Percentiles rank a stretch among this genome's conserved stretches.
Conservation (phyloP, 2,797 vertebrate species). For the Propithecus perrieri region DNA sequence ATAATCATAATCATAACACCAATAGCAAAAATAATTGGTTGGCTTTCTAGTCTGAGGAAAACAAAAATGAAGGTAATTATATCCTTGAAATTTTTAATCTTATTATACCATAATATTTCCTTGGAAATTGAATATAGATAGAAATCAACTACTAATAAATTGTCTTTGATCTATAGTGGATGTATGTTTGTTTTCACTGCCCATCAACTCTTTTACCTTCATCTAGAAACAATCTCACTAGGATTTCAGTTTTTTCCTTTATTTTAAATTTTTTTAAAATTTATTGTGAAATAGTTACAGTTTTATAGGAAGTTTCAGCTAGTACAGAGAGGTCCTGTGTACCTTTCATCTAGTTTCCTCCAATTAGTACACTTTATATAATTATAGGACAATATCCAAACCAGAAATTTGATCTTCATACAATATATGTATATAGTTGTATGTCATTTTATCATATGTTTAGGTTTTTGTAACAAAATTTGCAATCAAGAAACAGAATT, state of each 20-base stretch:
- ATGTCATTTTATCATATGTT: background rate
- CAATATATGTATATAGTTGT: background rate
- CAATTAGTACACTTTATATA: background rate
- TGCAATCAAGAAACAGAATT: background rate
- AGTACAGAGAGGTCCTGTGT: background rate
- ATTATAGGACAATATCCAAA: background rate
- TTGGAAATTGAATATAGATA: background rate
- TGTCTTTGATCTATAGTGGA: background rate
- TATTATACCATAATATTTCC: background rate
- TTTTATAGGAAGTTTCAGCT: background rate
- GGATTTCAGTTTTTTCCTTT: background rate
- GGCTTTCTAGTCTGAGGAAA: background rate
- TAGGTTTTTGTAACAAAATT: background rate
- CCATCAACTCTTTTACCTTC: background rate
- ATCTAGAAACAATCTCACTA: background rate
- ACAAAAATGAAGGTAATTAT: background rate
- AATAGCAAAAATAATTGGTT: background rate
- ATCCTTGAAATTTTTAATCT: background rate
- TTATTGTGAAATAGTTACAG: background rate
- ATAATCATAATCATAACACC: background rate
- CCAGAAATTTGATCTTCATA: background rate
- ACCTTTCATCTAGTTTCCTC: background rate
- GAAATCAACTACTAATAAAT: background rate
- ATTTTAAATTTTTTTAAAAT: background rate
- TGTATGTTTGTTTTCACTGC: background rate